These are phyloP conservation scores for Donacobius atricapilla DNA, from an alignment of 2,113 vertebrate genomes.

Conservation along the genomic window DNA sequence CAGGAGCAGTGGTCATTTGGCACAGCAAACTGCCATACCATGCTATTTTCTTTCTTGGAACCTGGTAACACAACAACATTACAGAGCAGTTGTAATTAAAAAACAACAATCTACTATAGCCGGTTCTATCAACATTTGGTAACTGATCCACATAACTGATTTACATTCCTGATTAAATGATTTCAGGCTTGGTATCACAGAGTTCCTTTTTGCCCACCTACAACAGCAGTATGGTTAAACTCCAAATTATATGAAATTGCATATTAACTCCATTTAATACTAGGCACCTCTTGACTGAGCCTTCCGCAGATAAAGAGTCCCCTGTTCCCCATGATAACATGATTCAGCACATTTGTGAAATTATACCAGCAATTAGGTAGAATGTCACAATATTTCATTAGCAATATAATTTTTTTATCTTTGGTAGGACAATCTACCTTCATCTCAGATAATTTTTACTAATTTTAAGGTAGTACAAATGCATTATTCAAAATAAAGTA, in stretches of 20 bases:
- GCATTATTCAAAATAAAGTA: background rate
- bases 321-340: background rate
- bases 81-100: conserved; percentile 60
- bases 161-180: conserved; percentile 67
- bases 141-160: conserved; percentile 68
- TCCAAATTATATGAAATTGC: conserved; percentile 45
- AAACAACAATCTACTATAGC: conserved; percentile 42
- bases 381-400: background rate
- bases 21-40: conserved; percentile 7
- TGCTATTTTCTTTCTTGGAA: conserved; percentile 41
- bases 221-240: background rate
- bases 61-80: conserved; percentile 33
- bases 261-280: conserved; percentile 39
- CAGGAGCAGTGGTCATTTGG: conserved; percentile 25
- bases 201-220: conserved; percentile 20
- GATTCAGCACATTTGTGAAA: background rate
- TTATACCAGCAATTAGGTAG: background rate
- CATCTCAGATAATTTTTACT: background rate
- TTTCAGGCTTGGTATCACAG: conserved; percentile 65
- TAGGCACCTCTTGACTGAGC: conserved; percentile 16
- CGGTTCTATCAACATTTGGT: conserved; percentile 55
- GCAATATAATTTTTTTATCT: background rate
- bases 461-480: background rate
- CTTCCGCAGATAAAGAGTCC: background rate
- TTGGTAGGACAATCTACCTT: background rate